Base-by-base conservation (phyloP, 37 sponge, comb jelly and placozoan genomes). In the Ephydatia muelleri region DNA sequence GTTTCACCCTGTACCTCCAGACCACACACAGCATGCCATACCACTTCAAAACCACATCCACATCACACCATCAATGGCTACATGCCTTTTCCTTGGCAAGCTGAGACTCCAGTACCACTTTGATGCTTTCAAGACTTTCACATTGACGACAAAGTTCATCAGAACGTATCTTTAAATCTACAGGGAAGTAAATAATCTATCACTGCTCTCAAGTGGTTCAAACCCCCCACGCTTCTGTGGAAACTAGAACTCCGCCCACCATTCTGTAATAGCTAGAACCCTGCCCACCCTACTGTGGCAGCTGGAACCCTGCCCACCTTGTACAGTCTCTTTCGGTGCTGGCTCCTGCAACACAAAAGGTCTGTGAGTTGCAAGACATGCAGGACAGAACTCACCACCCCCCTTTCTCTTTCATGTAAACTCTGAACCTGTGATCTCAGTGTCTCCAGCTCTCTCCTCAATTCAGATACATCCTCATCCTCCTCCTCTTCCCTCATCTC, bases 381-480 rank as follows among this genome's bases (percentile, higher is more conserved):
- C n/a, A n/a, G 6, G 43, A 6, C 43, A 43, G 43, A 43, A 6
- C 43, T 3, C 3, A 43, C 43, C 43, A 43, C 6, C 21, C 35
- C 68, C 4, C 68, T 34, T 67, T 19, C 14, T 67, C 39, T 21
- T 39, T 14, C 35, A 19, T 68, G 31, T n/a, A 72, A 73, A 14
- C 49, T 72, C 8, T 19, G 26, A 2, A 34, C 14, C 77, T 69
- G 67, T 68, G 67, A 64, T 36, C 47, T 40, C n/a, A 67, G 13
- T 25, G 32, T 13, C 64, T 77, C 70, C 25, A 82, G 77, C 39
- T 88, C 57, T 5, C 57, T 23, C 36, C 72, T 82, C 49, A 31
- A 25, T 70, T 75, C 65, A 30, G 38, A 39, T 23, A 0, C 23
- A 0, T 12, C 69, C 25, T 38, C 40, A 25, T 49, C 79, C 9